Base-by-base conservation (phyloP, 2,888 invertebrate species). In the Troglohyphantes excavatus region DNA sequence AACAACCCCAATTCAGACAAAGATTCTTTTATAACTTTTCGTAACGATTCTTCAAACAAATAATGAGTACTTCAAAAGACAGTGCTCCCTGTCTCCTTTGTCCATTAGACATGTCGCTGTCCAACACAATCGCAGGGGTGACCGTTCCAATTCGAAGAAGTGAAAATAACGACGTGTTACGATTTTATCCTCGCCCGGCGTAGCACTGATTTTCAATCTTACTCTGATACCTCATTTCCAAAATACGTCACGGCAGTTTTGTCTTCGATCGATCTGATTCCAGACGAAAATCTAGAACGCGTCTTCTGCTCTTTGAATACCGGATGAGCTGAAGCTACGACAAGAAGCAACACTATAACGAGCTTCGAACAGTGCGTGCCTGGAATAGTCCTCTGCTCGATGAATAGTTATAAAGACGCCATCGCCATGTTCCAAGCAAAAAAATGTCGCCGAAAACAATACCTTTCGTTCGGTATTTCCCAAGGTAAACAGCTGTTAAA, bases 401-500 rank as follows among this genome's bases (percentile, higher is more conserved):
- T 33, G 21, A 70, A 82, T 61, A 53, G 82, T 82, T 82, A 82
- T 68, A 67, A 39, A 13, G 27, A n/a, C 75, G 23, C 46, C 67
- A 67, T 75, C 65, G 27, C 29, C 21, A 65, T 21, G 63, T 84
- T 53, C 46, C 68, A 33, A 29, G 61, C 75, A 75, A 65, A 75
- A 67, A 65, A 75, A 67, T 83, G 61, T 21, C 84, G 26, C 61
- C 43, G 43, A 81, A 53, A 81, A 88, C 81, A 88, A 88, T 88
- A 75, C 81, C 59, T 65, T 61, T 68, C n/a, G 43, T 39, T 27
- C 23, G 53, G 43, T 17, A 53, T 33, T 81, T 72, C 78, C 63
- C 72, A 87, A 79, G 65, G 72, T 65, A 88, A 73, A 75, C 73
- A 81, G 27, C 70, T 39, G 59, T 86, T 78, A 70, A 19, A 46